A percentile compares a stretch with the other conserved stretches of the same genome.
Evolutionary conservation across 2,888 invertebrate species (phyloP).

Genomic region (Bellardia pandia): DNA sequence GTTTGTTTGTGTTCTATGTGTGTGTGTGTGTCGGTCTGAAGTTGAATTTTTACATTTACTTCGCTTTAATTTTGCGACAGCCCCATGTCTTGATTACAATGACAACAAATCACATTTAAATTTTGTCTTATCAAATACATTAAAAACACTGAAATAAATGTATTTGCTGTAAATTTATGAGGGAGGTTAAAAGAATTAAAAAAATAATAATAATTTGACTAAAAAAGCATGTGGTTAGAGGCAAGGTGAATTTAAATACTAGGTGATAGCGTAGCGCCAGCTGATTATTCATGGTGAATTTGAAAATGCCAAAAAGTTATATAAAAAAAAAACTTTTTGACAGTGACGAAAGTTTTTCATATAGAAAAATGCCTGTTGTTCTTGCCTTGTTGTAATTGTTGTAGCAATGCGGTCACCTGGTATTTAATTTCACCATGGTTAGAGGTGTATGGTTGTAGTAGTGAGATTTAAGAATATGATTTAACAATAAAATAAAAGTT

Average conservation of each 20-base stretch:
- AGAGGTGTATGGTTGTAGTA: neutral
- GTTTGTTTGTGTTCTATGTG: neutral
- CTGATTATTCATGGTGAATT: too few species aligned
- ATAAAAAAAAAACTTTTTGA: too few species aligned
- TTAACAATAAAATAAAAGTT: too few species aligned
- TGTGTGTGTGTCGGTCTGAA: neutral
- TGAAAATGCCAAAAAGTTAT: too few species aligned
- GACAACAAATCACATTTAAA: conserved; percentile 24
- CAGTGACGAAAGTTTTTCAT: too few species aligned
- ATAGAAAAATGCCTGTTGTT: too few species aligned
- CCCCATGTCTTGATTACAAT: neutral
- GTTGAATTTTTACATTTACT: conserved; percentile 1
- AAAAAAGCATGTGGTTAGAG: neutral
- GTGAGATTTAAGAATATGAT: too few species aligned
- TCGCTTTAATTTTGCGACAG: neutral
- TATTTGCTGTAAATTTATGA: neutral
- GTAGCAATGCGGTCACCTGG: too few species aligned
- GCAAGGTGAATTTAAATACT: too few species aligned
- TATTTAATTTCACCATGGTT: too few species aligned
- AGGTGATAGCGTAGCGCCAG: too few species aligned
- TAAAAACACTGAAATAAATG: conserved; percentile 10
- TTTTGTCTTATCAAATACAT: conserved; percentile 12
- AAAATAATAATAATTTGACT: neutral
- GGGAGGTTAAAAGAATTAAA: neutral
- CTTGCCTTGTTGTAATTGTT: too few species aligned